Percentiles rank a stretch among this genome's conserved stretches.
phyloP scores from a whole-genome alignment of 2,113 vertebrate genomes.

The Neodontobutis hainanensis region DNA sequence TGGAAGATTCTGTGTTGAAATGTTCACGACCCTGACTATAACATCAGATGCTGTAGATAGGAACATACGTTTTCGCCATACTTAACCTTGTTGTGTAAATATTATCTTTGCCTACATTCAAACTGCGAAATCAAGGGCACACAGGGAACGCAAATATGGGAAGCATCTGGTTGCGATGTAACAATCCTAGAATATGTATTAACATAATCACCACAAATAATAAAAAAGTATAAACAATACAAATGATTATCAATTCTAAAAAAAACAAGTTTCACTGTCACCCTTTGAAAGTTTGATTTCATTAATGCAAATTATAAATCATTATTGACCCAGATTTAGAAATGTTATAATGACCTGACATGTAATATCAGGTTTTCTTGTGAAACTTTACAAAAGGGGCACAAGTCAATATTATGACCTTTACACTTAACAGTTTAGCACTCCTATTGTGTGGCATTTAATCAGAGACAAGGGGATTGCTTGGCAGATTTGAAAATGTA shows the following conservation, averaged over 20 bases:
- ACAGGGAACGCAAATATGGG: constrained; percentile 19
- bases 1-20: constrained; percentile 57
- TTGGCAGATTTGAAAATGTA: constrained; percentile 4
- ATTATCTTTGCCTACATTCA: constrained; percentile 12
- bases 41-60: constrained; percentile 39
- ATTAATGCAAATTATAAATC: no score
- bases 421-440: constrained; percentile 26
- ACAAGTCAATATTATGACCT: constrained; percentile 29
- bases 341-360: background rate
- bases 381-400: background rate
- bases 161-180: constrained; percentile 3
- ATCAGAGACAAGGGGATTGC: constrained; percentile 25
- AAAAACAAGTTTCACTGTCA: no score
- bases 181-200: constrained; percentile 3
- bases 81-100: constrained; percentile 42
- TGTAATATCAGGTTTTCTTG: constrained; percentile 13
- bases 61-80: constrained; percentile 26
- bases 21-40: constrained; percentile 60
- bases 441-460: constrained; percentile 27
- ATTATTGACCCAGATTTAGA: no score
- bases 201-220: constrained; percentile 1
- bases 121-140: constrained; percentile 30
- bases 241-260: background rate
- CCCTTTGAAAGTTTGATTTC: no score
- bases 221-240: constrained; percentile 18